phyloP scores from a whole-genome alignment of 2,888 invertebrate genomes.

The Dolichomitus sp. region DNA sequence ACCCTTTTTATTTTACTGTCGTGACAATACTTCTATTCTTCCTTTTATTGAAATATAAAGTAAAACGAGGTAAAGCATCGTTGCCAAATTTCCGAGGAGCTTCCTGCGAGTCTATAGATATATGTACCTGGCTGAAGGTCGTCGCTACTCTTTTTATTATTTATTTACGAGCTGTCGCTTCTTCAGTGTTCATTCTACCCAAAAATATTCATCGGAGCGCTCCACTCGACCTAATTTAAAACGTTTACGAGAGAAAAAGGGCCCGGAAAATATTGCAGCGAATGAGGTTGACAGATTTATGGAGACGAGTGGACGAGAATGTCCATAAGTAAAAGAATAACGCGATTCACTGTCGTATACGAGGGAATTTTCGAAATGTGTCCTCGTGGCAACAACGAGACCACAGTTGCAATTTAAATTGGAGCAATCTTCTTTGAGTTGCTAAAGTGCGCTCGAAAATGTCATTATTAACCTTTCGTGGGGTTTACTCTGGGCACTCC shows the following conservation, averaged over 20 bases:
- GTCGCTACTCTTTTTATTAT: conserved; percentile 35
- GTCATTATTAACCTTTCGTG: conserved; percentile 37
- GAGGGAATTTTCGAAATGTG: neutral
- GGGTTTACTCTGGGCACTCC: neutral
- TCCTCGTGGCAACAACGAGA: neutral
- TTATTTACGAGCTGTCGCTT: conserved; percentile 6
- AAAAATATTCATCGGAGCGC: neutral
- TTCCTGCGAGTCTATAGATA: neutral
- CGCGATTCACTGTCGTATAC: neutral
- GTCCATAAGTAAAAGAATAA: neutral
- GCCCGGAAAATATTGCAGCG: neutral
- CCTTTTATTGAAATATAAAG: neutral
- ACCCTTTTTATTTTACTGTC: conserved; percentile 17
- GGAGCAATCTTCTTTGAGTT: conserved; percentile 44
- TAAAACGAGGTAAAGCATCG: neutral
- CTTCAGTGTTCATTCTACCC: neutral
- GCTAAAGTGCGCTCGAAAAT: neutral
- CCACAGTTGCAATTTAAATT: conserved; percentile 55
- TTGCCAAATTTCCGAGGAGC: neutral
- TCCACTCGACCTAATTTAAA: conserved; percentile 5
- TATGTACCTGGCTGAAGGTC: conserved; percentile 15
- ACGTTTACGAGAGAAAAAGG: neutral
- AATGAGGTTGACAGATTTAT: conserved; percentile 22
- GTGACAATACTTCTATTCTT: neutral
- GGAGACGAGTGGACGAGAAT: neutral